Percentiles rank a stretch among this genome's conserved stretches.
Evolutionary conservation across 2,113 vertebrate genomes (phyloP).

Genomic region (Bubo blakistoni): DNA sequence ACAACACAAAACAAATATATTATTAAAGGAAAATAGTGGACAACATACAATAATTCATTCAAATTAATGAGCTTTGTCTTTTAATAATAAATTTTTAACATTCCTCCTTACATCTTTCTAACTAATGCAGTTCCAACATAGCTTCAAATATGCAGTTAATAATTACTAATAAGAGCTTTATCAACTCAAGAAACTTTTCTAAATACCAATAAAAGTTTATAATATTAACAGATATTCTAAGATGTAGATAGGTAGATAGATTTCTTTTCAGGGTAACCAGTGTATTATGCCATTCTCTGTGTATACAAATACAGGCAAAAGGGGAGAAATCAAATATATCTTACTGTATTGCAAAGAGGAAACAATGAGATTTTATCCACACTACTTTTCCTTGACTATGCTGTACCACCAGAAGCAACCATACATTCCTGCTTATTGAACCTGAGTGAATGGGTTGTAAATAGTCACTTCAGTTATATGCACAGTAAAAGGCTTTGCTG

Average conservation of each 20-base stretch:
- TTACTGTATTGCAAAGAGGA: background rate
- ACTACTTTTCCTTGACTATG: background rate
- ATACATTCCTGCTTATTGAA: background rate
- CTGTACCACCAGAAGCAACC: background rate
- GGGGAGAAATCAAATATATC: background rate
- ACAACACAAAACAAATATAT: background rate
- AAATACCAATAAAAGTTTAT: background rate
- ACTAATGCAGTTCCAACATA: background rate
- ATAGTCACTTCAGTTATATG: background rate
- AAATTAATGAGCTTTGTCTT: background rate
- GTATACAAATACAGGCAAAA: background rate
- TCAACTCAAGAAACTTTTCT: background rate
- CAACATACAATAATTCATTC: background rate
- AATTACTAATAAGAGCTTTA: background rate
- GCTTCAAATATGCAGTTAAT: background rate
- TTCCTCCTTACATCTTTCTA: background rate
- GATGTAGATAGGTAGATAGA: background rate
- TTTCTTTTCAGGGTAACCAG: background rate
- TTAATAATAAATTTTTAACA: background rate
- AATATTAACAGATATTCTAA: background rate
- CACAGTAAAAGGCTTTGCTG: background rate
- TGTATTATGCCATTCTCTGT: background rate
- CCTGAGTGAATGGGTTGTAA: background rate
- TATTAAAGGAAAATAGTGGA: background rate
- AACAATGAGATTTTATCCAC: background rate